Evolutionary conservation across 2,797 vertebrate genomes (phyloP).

Genomic region (Chloroceryle amazona): DNA sequence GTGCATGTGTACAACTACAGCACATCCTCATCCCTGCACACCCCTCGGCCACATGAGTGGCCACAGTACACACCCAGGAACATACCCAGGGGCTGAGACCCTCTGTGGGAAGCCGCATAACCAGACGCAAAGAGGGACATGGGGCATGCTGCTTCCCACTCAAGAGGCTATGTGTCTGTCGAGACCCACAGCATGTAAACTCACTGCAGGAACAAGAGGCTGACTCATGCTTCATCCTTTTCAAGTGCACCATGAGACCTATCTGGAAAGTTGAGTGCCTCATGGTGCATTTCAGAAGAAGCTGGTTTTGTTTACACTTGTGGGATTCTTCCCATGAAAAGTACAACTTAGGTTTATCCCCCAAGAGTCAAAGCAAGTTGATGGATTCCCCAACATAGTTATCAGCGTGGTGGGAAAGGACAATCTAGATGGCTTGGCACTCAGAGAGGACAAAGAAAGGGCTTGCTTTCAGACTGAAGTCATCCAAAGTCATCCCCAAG

Average conservation of each 20-base stretch:
- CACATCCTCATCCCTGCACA: background rate
- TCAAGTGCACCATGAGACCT: background rate
- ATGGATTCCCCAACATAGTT: background rate
- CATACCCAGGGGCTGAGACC: background rate
- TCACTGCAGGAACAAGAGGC: background rate
- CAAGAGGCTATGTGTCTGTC: fast-evolving
- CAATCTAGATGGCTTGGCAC: background rate
- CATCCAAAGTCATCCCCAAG: background rate
- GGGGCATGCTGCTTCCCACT: fast-evolving
- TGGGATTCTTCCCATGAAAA: background rate
- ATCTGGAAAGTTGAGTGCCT: background rate
- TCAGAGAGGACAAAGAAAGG: background rate
- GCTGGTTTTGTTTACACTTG: background rate
- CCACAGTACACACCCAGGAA: too few species aligned
- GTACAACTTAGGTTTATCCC: background rate
- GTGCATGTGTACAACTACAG: fast-evolving
- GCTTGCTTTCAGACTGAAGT: background rate
- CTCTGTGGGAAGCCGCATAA: background rate
- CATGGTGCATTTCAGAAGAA: background rate
- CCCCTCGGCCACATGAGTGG: too few species aligned
- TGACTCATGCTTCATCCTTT: background rate
- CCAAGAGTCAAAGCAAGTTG: background rate
- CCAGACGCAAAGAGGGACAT: fast-evolving
- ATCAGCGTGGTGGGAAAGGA: background rate
- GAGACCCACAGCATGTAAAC: background rate